phyloP scores from a whole-genome alignment of 2,888 invertebrate species.

The Hemistola chrysoprasaria region DNA sequence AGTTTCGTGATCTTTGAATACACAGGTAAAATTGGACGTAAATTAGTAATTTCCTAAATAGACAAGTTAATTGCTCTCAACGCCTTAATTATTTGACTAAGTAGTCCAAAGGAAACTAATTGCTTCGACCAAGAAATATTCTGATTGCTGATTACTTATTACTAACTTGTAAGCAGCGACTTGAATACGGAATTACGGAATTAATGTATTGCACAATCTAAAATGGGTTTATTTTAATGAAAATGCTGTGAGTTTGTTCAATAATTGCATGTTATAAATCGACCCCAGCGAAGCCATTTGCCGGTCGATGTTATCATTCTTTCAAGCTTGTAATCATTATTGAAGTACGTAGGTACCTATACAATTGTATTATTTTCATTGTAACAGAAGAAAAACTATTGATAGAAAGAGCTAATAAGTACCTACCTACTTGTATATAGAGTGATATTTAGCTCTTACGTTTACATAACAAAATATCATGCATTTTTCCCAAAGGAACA shows the following conservation, averaged over 20 bases:
- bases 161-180: conserved; percentile 9
- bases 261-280: too few relatives aligned
- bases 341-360: too few relatives aligned
- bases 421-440: too few relatives aligned
- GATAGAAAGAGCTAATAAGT: too few relatives aligned
- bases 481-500: too few relatives aligned
- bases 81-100: conserved; percentile 30
- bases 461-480: too few relatives aligned
- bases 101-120: conserved; percentile 30
- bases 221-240: conserved; percentile 6
- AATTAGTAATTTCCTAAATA: conserved; percentile 61
- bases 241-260: conserved; percentile 1
- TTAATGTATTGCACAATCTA: conserved; percentile 10
- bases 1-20: conserved; percentile 68
- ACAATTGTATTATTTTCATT: too few relatives aligned
- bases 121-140: conserved; percentile 26
- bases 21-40: conserved; percentile 57
- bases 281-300: too few relatives aligned
- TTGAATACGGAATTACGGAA: conserved; percentile 10
- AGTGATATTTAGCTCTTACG: too few relatives aligned
- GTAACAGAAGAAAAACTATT: too few relatives aligned
- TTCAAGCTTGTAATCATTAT: too few relatives aligned
- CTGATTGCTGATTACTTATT: conserved; percentile 29
- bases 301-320: too few relatives aligned
- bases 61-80: conserved; percentile 43